These are phyloP conservation scores for Prosapia bicincta DNA, from an alignment of 2,888 invertebrate genomes.

Conservation along the genomic window DNA sequence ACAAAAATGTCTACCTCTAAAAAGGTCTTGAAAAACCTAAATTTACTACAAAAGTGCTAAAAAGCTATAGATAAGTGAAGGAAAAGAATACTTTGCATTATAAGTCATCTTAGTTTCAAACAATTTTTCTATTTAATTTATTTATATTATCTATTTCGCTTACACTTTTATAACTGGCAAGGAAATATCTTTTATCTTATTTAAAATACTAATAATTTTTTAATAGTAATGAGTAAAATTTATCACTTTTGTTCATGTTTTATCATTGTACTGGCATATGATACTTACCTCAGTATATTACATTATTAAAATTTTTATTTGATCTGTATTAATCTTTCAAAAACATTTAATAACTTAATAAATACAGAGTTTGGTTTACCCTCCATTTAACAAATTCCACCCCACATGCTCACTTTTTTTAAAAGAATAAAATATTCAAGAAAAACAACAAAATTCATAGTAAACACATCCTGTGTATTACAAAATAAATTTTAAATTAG, in stretches of 20 bases:
- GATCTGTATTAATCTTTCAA: background rate
- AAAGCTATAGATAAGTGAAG: constrained; percentile 30
- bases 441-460: background rate
- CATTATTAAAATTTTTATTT: background rate
- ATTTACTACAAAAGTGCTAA: constrained; percentile 25
- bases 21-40: constrained; percentile 17
- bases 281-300: background rate
- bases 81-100: constrained; percentile 3
- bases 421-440: constrained; percentile 8
- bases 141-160: background rate
- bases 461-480: background rate
- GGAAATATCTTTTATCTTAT: background rate
- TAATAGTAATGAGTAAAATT: too few relatives aligned
- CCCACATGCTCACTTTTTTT: constrained; percentile 34
- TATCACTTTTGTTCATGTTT: too few relatives aligned
- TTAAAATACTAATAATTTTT: background rate
- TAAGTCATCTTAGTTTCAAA: background rate
- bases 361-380: background rate
- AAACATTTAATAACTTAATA: background rate
- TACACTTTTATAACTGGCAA: background rate
- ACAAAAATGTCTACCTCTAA: constrained; percentile 18
- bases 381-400: constrained; percentile 28
- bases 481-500: background rate
- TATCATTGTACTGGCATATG: background rate
- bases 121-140: background rate